Evolutionary conservation across 2,888 invertebrate species (phyloP).

Genomic region (Hyalella azteca): DNA sequence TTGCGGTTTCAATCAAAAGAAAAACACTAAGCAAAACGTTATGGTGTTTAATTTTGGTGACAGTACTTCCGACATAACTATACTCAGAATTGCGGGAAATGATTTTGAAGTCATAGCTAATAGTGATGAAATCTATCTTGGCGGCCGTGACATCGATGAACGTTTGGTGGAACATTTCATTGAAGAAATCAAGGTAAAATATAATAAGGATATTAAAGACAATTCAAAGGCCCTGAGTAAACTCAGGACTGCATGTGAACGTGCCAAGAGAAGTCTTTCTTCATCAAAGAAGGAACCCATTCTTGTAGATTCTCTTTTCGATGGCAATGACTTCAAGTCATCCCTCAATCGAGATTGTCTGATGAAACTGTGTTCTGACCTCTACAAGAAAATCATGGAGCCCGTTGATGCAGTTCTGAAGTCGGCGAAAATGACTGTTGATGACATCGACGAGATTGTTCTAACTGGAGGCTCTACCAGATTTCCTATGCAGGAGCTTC

Average conservation of each 20-base stretch:
- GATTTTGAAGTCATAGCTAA: not conserved
- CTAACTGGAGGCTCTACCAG: slow-evolving; percentile 19
- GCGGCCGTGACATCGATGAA: slow-evolving; percentile 15
- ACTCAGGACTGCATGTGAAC: slow-evolving; percentile 18
- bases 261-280: slow-evolving; percentile 14
- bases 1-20: not conserved
- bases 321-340: slow-evolving; percentile 2
- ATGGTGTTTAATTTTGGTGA: slow-evolving; percentile 17
- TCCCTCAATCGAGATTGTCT: not conserved
- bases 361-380: slow-evolving; percentile 19
- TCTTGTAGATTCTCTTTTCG: not conserved
- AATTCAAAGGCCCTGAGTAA: not conserved
- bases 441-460: slow-evolving; percentile 7
- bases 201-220: not conserved
- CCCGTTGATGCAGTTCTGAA: not conserved
- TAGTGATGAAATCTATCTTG: not conserved
- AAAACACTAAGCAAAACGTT: not conserved
- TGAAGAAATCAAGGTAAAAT: not conserved
- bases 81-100: not conserved
- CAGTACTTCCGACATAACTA: slow-evolving; percentile 14
- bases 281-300: not conserved
- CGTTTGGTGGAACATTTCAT: slow-evolving; percentile 26
- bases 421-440: not conserved
- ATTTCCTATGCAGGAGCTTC: not conserved
- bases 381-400: not conserved